These are phyloP conservation scores for Pteropus alecto DNA, from an alignment of 2,113 vertebrate genomes.

Conservation along the genomic window DNA sequence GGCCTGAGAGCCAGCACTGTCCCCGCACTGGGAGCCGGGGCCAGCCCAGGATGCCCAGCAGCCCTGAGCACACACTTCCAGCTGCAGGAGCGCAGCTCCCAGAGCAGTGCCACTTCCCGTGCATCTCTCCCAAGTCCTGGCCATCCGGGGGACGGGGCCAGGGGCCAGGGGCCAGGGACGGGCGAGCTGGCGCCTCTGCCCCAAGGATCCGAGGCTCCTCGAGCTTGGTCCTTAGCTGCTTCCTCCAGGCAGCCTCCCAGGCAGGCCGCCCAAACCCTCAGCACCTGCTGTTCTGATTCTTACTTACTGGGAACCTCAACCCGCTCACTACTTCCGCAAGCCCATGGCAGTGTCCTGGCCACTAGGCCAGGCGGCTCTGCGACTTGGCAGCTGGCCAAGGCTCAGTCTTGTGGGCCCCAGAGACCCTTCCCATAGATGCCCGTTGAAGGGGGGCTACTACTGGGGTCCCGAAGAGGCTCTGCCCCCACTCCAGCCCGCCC, in stretches of 20 bases:
- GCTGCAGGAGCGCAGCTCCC: fast-evolving
- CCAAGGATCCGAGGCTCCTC: neutral
- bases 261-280: neutral
- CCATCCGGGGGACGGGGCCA: fast-evolving
- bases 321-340: fast-evolving
- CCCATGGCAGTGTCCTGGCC: fast-evolving
- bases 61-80: fast-evolving
- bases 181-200: neutral
- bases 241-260: neutral
- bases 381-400: fast-evolving
- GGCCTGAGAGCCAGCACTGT: neutral
- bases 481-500: neutral
- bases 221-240: neutral
- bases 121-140: neutral
- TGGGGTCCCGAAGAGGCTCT: too few species aligned
- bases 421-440: too few species aligned
- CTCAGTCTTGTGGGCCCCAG: neutral
- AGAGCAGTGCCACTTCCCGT: neutral
- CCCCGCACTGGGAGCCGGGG: neutral
- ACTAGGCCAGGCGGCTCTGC: neutral
- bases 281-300: neutral
- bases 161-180: too few species aligned
- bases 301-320: neutral
- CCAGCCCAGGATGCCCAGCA: neutral
- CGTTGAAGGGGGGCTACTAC: neutral